Conservation (phyloP, 2,797 vertebrate species). For the Phoebastria nigripes region DNA sequence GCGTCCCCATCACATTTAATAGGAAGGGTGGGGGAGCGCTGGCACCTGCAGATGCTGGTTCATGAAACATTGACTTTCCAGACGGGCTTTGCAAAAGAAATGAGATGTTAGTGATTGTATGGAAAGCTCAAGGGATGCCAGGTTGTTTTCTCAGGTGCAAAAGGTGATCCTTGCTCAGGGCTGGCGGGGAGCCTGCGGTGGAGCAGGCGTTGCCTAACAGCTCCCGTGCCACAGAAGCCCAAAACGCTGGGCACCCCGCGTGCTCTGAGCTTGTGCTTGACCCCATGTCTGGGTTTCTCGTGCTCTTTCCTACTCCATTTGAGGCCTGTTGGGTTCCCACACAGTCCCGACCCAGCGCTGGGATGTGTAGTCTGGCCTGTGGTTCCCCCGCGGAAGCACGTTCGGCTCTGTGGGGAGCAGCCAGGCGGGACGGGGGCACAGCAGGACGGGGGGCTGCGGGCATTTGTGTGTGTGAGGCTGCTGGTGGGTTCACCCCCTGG, state of each 20-base stretch:
- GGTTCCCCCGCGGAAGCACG: background rate
- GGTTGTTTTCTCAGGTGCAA: background rate
- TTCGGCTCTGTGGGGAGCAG: background rate
- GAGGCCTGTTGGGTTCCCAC: background rate
- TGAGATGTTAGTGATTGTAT: background rate
- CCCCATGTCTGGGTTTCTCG: background rate
- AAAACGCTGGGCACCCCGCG: rapidly evolving
- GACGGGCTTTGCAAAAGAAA: background rate
- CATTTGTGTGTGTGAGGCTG: background rate
- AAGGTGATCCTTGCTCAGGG: background rate
- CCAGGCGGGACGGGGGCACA: background rate
- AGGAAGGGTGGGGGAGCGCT: background rate
- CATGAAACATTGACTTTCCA: background rate
- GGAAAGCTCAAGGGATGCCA: background rate
- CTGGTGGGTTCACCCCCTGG: background rate
- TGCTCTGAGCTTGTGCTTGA: background rate
- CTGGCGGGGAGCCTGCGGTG: rapidly evolving
- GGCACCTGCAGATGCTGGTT: background rate
- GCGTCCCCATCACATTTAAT: rapidly evolving
- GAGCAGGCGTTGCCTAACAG: background rate
- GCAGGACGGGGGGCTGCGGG: background rate
- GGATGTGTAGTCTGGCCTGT: background rate
- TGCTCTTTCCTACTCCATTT: background rate
- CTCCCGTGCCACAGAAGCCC: rapidly evolving
- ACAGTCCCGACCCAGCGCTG: rapidly evolving